Conservation (phyloP, 2,113 vertebrate species). For the Embiotoca jacksoni region DNA sequence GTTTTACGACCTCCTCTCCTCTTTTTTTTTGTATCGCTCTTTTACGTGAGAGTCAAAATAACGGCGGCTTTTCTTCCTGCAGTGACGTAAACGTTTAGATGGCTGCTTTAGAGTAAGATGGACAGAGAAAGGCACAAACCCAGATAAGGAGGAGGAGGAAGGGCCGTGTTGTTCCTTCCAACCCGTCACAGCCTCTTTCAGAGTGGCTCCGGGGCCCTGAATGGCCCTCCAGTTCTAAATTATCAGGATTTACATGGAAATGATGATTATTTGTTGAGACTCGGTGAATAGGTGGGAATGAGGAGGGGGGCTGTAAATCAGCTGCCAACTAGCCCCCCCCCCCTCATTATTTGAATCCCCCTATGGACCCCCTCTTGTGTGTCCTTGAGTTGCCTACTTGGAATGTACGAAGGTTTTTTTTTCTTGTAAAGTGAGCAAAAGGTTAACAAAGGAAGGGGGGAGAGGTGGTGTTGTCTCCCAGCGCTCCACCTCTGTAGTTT, state of each 20-base stretch:
- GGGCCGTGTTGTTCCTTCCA: conserved; percentile 62
- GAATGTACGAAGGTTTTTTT: conserved; percentile 60
- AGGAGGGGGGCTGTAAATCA: conserved; percentile 64
- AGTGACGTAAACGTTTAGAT: conserved; percentile 44
- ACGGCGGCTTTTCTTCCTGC: conserved; percentile 16
- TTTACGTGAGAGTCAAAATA: conserved; percentile 22
- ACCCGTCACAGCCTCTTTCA: conserved; percentile 57
- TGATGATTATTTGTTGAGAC: conserved; percentile 76
- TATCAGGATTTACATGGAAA: conserved; percentile 82
- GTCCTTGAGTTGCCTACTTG: conserved; percentile 67
- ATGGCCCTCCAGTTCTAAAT: conserved; percentile 73
- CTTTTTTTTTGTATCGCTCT: background rate
- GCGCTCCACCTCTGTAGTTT: conserved; percentile 56
- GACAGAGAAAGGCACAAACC: conserved; percentile 52
- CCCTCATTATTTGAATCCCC: conserved; percentile 61
- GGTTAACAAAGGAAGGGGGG: conserved; percentile 70
- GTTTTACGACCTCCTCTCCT: conserved; percentile 53
- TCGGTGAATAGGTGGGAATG: conserved; percentile 58
- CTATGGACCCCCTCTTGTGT: conserved; percentile 46
- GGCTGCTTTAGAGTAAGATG: conserved; percentile 47
- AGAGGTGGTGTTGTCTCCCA: conserved; percentile 2
- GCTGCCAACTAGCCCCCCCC: conserved; percentile 33
- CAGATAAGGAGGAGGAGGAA: conserved; percentile 50
- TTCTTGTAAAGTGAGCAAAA: conserved; percentile 80
- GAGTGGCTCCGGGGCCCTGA: conserved; percentile 46